These are phyloP conservation scores for Cheilosia soror DNA, from an alignment of 2,888 invertebrate genomes.

Conservation along the genomic window DNA sequence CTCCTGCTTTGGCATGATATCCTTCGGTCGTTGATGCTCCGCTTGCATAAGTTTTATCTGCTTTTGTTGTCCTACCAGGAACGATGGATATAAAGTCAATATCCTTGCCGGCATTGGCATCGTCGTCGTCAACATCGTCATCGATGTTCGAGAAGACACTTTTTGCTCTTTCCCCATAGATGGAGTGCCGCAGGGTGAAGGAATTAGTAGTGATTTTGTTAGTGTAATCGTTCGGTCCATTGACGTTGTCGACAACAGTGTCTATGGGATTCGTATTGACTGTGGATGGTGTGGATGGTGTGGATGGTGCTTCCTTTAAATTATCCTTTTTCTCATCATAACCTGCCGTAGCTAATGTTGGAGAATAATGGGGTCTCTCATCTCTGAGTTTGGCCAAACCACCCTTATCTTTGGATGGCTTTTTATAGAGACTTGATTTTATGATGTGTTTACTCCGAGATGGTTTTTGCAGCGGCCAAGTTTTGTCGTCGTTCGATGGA, in stretches of 20 bases:
- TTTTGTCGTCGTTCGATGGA: constrained; percentile 42
- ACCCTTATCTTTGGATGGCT: constrained; percentile 60
- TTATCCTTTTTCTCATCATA: constrained; percentile 64
- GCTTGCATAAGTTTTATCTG: constrained; percentile 67
- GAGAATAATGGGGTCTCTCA: constrained; percentile 43
- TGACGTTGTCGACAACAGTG: constrained; percentile 67
- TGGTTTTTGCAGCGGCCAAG: constrained; percentile 57
- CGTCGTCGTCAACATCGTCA: constrained; percentile 31
- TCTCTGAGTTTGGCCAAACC: constrained; percentile 17
- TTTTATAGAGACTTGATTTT: constrained; percentile 60
- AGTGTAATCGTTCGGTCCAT: constrained; percentile 63
- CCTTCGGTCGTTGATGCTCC: constrained; percentile 50
- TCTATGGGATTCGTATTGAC: constrained; percentile 20
- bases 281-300: constrained; percentile 37
- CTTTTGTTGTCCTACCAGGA: constrained; percentile 55
- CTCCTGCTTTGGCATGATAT: constrained; percentile 51
- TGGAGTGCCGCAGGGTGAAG: constrained; percentile 24
- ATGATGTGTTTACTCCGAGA: constrained; percentile 63
- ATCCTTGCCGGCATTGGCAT: constrained; percentile 59
- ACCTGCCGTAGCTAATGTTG: constrained; percentile 65
- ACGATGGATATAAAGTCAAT: constrained; percentile 69
- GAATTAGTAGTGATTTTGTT: constrained; percentile 53
- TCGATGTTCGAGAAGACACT: constrained; percentile 38
- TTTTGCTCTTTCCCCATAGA: constrained; percentile 7
- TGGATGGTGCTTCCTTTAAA: constrained; percentile 29